Base-by-base conservation (phyloP, 2,113 vertebrate genomes). In the Barnardius zonarius region DNA sequence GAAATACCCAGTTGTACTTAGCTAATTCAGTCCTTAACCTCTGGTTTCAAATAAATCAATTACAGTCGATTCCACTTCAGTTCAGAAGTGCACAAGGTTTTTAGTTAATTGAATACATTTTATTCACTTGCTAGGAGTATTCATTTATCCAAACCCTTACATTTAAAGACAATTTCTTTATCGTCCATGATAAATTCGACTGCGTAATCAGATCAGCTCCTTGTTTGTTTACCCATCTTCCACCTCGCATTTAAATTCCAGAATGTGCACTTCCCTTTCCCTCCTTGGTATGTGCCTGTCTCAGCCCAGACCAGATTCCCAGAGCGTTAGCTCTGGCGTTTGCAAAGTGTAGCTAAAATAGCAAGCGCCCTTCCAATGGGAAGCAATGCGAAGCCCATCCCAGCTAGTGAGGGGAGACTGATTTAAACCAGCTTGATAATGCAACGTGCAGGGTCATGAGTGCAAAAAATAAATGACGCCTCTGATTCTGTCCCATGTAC, bases 21-120 rank as follows among this genome's bases (percentile, higher is more conserved):
- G 97, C 98, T 99, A 99, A 99, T 99, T 99, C 98, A 98, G 98
- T 98, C 98, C 98, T 98, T 98, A 99, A 98, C 98, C 98, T 98
- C 98, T 99, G 98, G 98, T 99, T 99, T 98, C 97, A 98, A 98
- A 98, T 99, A 98, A 99, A 99, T 98, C 98, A 99, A 99, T 99
- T 99, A 99, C 98, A 99, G 98, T 98, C 98, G 96, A 98, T 99
- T 99, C 98, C 97, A 98, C 97, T 98, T 98, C 98, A 98, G 99
- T 99, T 99, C 98, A 99, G 98, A 98, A 98, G 98, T 98, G 98
- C 97, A 98, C 93, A 88, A 98, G 98, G 98, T 98, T 98, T 98
- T 98, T 98, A 98, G 98, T 98, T 98, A 98, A 98, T 98, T 98
- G 98, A 98, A 98, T 98, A 98, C 97, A 98, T 98, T 98, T 98